These are phyloP conservation scores for Scaptomyza pallida DNA, from an alignment of 1,140 invertebrate species.

Conservation along the genomic window DNA sequence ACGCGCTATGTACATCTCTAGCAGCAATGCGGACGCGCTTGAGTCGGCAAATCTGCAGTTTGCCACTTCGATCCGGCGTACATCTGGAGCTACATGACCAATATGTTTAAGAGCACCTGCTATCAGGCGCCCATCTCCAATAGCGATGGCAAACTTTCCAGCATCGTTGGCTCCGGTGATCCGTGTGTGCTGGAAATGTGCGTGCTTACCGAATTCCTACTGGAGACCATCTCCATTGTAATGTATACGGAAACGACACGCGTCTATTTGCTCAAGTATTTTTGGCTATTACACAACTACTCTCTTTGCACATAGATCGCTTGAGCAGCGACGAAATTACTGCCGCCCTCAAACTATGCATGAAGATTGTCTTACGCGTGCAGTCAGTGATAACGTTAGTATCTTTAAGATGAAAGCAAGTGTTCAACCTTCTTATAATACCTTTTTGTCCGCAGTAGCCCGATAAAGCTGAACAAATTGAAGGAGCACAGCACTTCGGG, in stretches of 20 bases:
- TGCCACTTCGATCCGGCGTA: constrained; percentile 93
- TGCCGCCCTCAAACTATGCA: constrained; percentile 88
- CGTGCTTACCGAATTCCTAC: constrained; percentile 90
- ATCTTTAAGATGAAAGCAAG: not conserved
- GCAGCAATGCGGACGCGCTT: constrained; percentile 86
- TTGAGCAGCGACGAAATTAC: constrained; percentile 88
- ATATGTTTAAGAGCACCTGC: constrained; percentile 88
- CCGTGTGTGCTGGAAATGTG: constrained; percentile 88
- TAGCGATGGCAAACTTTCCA: constrained; percentile 78
- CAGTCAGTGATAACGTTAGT: constrained; percentile 86
- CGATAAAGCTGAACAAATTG: constrained; percentile 71
- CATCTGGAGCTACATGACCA: constrained; percentile 93
- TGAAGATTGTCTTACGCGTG: constrained; percentile 91
- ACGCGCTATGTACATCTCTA: constrained; percentile 85
- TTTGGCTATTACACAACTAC: constrained; percentile 87
- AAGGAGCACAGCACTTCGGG: constrained; percentile 49
- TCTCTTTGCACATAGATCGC: constrained; percentile 86
- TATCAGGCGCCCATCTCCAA: constrained; percentile 63
- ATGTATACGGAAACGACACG: constrained; percentile 92
- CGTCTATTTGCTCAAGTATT: constrained; percentile 91
- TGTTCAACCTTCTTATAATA: too few species aligned
- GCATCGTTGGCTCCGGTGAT: constrained; percentile 86
- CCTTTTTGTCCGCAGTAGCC: constrained; percentile 59
- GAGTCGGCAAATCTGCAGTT: constrained; percentile 95
- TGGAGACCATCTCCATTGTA: constrained; percentile 92